Percentiles rank a stretch among this genome's conserved stretches.
Evolutionary conservation across 2,888 invertebrate species (phyloP).

Genomic region (Eudemis profundana): DNA sequence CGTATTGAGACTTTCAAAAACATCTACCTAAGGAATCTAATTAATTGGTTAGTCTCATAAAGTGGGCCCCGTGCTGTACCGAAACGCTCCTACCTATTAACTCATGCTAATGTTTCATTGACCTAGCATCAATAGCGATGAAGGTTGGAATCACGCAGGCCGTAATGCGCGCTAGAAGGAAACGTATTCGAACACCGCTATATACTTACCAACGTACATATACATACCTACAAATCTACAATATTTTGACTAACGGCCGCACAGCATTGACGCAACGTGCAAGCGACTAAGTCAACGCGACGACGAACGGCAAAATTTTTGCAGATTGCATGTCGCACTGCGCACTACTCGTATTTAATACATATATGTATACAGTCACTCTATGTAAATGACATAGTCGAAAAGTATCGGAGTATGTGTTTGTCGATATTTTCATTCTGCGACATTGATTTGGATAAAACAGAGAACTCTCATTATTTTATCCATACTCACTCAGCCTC

Average conservation of each 20-base stretch:
- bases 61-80: slow-evolving; percentile 25
- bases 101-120: slow-evolving; percentile 41
- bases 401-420: no score
- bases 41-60: slow-evolving; percentile 39
- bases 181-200: slow-evolving; percentile 15
- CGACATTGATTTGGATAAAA: no score
- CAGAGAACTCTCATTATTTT: background rate
- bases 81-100: slow-evolving; percentile 25
- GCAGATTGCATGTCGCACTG: no score
- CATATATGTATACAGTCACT: no score
- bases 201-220: background rate
- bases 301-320: no score
- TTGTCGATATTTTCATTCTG: no score
- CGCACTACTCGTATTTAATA: no score
- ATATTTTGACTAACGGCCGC: no score
- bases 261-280: no score
- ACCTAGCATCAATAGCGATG: slow-evolving; percentile 40
- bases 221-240: background rate
- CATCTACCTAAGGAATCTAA: slow-evolving; percentile 20
- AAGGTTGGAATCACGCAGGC: slow-evolving; percentile 25
- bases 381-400: no score
- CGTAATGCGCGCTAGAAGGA: slow-evolving; percentile 20
- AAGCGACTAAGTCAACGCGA: no score
- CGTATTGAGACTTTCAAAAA: slow-evolving; percentile 15
- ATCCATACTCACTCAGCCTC: slow-evolving; percentile 78